Base-by-base conservation (phyloP, 2,113 vertebrate species). In the Rhinopithecus roxellana region DNA sequence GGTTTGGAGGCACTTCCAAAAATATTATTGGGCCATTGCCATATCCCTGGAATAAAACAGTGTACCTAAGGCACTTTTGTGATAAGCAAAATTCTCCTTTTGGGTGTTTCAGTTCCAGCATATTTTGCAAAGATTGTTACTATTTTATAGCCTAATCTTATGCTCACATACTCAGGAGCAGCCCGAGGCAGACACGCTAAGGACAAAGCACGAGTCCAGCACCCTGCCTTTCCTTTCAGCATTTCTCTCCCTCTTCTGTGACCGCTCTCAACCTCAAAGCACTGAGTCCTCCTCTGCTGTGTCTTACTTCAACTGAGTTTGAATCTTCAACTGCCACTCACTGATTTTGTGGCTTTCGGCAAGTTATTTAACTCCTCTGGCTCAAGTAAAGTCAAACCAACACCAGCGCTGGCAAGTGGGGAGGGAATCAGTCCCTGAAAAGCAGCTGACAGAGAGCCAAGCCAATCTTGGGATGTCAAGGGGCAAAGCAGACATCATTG, bases 1-100 rank as follows among this genome's bases (percentile, higher is more conserved):
- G 59, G n/a, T 92, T 95, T 83, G 74, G 89, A 82, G 52, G 38
- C 18, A 87, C n/a, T 91, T 93, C 55, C 61, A 70, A 90, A 96
- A 92, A 69, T 83, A 89, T 93, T 91, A 75, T 12, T 92, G 89
- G 92, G 61, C 89, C 83, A 52, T 57, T 67, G 89, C 75, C 89
- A 86, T 30, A 77, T 89, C 35, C 74, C 75, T 81, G 69, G 50
- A 95, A 95, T 80, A 87, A 93, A 95, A 79, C 40, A 57, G 12
- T 40, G 8, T 75, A 38, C 52, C 86, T 25, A 22, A 69, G 55
- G 57, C 94, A 84, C 14, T 80, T 67, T 43, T 74, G 50, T 52
- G 75, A 90, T 79, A 57, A 78, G 17, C 59, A 79, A 55, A 94
- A 61, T 80, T 80, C 61, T 88, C 32, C 57, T 74, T 94, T 92